phyloP scores from a whole-genome alignment of 2,888 invertebrate genomes.

The Papilio gigon region DNA sequence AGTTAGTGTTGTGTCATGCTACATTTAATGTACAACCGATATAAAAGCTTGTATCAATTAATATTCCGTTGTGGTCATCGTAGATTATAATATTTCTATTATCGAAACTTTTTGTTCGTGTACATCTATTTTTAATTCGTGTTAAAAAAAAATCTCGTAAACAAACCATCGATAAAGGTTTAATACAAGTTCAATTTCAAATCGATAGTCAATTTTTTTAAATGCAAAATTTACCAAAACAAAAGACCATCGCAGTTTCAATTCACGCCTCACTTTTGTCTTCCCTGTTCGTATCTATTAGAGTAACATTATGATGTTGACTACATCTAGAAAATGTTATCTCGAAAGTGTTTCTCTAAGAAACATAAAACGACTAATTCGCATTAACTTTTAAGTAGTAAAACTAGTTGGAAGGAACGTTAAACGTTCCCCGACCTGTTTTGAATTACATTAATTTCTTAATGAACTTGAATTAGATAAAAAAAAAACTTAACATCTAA shows the following conservation, averaged over 20 bases:
- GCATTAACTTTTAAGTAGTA: slow-evolving; percentile 30
- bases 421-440: slow-evolving; percentile 34
- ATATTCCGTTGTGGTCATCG: slow-evolving; percentile 38
- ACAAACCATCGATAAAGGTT: too few relatives aligned
- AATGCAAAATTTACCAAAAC: too few relatives aligned
- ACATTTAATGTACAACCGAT: slow-evolving; percentile 47
- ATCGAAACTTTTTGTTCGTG: background rate
- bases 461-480: slow-evolving; percentile 32
- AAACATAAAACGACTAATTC: slow-evolving; percentile 8
- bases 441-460: slow-evolving; percentile 26
- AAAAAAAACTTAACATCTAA: background rate
- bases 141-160: too few relatives aligned
- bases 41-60: slow-evolving; percentile 45
- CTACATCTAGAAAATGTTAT: background rate
- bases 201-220: too few relatives aligned
- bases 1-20: slow-evolving; percentile 47
- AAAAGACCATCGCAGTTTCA: too few relatives aligned
- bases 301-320: background rate
- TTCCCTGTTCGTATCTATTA: too few relatives aligned
- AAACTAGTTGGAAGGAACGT: slow-evolving; percentile 19
- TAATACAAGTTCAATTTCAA: too few relatives aligned
- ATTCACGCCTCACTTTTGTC: too few relatives aligned
- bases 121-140: background rate
- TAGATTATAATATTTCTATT: background rate
- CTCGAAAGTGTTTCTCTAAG: background rate